A percentile compares a stretch with the other conserved stretches of the same genome.
Conservation (phyloP, 2,113 vertebrate species). For the Clarias gariepinus region DNA sequence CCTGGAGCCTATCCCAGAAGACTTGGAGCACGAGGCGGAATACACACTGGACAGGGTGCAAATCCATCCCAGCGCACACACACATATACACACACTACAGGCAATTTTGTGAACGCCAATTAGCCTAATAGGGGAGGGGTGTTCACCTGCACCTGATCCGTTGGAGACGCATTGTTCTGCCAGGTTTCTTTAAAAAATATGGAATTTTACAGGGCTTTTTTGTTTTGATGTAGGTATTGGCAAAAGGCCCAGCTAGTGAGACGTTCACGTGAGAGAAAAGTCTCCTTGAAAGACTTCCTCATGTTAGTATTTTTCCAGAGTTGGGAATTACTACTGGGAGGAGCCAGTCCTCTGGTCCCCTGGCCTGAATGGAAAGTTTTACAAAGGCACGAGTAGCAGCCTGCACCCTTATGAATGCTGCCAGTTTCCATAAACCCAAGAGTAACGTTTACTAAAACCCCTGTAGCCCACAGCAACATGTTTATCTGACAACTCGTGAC, state of each 20-base stretch:
- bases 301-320: not conserved
- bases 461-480: conserved; percentile 34
- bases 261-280: not conserved
- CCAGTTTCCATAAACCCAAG: not conserved
- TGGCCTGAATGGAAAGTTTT: conserved; percentile 31
- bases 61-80: too few relatives aligned
- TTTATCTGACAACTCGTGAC: conserved; percentile 23
- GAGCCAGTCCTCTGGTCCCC: not conserved
- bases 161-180: conserved; percentile 9
- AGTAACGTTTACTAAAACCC: conserved; percentile 11
- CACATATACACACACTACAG: too few relatives aligned
- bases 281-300: not conserved
- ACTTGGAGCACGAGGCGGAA: too few relatives aligned
- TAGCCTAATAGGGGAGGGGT: too few relatives aligned
- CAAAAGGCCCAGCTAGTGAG: conserved; percentile 11
- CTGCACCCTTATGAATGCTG: conserved; percentile 16
- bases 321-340: conserved; percentile 30
- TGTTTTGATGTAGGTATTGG: conserved; percentile 17
- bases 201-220: conserved; percentile 21
- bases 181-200: conserved; percentile 8
- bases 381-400: conserved; percentile 11
- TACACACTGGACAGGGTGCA: not conserved
- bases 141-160: conserved; percentile 33
- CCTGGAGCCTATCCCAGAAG: not conserved
- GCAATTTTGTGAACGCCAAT: too few relatives aligned